These are phyloP conservation scores for Buathra laborator DNA, from an alignment of 2,888 invertebrate species.

Conservation along the genomic window DNA sequence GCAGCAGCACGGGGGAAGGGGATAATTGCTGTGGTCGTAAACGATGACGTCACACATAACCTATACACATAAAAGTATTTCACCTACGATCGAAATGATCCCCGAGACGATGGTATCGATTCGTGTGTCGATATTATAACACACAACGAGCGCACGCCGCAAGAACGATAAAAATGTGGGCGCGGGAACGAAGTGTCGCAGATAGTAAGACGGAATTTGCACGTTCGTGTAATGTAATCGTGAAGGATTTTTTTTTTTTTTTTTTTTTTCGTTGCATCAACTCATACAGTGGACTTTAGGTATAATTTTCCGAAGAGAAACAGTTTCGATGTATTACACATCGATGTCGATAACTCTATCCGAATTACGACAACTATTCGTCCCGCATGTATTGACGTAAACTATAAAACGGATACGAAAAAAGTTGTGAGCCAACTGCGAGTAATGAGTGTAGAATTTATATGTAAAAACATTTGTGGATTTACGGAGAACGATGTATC, in stretches of 20 bases:
- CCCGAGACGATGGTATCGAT: slow-evolving; percentile 9
- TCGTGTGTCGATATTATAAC: slow-evolving; percentile 4
- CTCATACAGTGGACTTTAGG: neutral
- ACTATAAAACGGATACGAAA: too few relatives aligned
- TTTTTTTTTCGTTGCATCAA: neutral
- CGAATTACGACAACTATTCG: too few relatives aligned
- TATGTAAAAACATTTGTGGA: too few relatives aligned
- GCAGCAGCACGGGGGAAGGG: slow-evolving; percentile 19
- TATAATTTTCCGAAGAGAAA: neutral
- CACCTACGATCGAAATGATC: slow-evolving; percentile 45
- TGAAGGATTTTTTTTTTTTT: slow-evolving; percentile 1
- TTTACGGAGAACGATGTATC: too few relatives aligned
- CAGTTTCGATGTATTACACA: neutral
- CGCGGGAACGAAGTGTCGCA: slow-evolving; percentile 20
- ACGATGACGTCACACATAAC: slow-evolving; percentile 60
- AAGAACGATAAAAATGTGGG: slow-evolving; percentile 15
- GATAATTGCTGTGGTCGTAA: slow-evolving; percentile 59
- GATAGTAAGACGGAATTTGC: slow-evolving; percentile 15
- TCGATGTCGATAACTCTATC: too few relatives aligned
- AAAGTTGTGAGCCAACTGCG: too few relatives aligned
- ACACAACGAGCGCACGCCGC: neutral
- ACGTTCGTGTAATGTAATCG: slow-evolving; percentile 13
- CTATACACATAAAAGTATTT: slow-evolving; percentile 11
- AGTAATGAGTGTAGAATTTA: too few relatives aligned
- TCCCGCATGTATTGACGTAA: too few relatives aligned